These are phyloP conservation scores for Ammodytes dubius DNA, from an alignment of 2,113 vertebrate genomes.

Conservation along the genomic window DNA sequence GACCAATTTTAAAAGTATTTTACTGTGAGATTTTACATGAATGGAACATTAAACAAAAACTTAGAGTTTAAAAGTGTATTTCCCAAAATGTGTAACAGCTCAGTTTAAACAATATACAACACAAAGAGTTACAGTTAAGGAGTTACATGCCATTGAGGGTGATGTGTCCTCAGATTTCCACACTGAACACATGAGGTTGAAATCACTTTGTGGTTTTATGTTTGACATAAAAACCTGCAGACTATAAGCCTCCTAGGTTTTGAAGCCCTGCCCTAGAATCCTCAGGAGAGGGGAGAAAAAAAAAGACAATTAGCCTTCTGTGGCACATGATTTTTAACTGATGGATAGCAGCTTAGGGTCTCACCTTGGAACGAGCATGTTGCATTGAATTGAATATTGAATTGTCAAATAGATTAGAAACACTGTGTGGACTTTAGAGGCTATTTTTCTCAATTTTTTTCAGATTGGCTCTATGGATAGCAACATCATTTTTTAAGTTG, in stretches of 20 bases:
- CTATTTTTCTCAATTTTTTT: neutral
- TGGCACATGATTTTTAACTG: neutral
- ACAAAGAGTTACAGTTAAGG: neutral
- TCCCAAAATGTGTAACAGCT: neutral
- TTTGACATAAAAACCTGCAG: neutral
- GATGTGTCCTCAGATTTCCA: neutral
- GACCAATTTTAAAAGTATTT: neutral
- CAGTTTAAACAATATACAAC: neutral
- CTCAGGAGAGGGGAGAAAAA: too few species aligned
- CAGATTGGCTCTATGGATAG: neutral
- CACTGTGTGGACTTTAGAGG: neutral
- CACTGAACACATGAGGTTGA: neutral
- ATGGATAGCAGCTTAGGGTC: neutral
- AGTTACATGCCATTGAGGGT: neutral
- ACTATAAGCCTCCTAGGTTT: too few species aligned
- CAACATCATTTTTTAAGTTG: neutral
- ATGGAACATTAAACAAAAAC: too few species aligned
- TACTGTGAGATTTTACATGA: neutral
- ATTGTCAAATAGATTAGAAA: neutral
- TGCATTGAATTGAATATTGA: neutral
- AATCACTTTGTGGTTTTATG: neutral
- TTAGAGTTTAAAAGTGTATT: neutral
- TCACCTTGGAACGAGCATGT: neutral
- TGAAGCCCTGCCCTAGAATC: too few species aligned
- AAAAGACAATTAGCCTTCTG: neutral